A percentile compares a stretch with the other conserved stretches of the same genome.
These are phyloP conservation scores for Chiloscyllium plagiosum DNA, from an alignment of 2,113 vertebrate species.

Conservation along the genomic window DNA sequence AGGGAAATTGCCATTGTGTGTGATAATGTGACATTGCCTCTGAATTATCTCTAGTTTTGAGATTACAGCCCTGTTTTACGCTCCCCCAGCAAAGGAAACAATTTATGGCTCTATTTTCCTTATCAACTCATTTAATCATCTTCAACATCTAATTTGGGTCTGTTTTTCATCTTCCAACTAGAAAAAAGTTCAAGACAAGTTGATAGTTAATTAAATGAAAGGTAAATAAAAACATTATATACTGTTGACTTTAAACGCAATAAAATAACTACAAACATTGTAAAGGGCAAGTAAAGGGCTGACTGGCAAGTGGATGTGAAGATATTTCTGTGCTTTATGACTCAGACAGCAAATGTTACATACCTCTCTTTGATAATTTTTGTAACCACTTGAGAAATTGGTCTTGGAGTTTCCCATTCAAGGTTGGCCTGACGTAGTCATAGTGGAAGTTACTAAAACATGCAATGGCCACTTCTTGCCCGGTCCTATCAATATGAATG, in stretches of 20 bases:
- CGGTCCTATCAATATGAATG: not conserved
- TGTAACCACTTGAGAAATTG: not conserved
- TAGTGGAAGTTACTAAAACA: not conserved
- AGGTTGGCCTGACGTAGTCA: not conserved
- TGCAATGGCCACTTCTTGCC: not conserved
- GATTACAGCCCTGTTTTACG: no score
- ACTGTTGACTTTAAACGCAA: not conserved
- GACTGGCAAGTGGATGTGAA: slow-evolving; percentile 6
- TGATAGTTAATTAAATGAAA: not conserved
- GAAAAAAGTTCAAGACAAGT: not conserved
- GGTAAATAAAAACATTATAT: not conserved
- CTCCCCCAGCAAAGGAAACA: not conserved
- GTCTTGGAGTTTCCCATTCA: slow-evolving; percentile 8
- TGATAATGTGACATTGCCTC: not conserved
- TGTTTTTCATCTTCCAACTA: not conserved
- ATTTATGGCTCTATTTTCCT: not conserved
- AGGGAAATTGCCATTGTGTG: not conserved
- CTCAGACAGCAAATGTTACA: not conserved
- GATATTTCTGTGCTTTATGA: not conserved
- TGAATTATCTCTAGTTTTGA: not conserved
- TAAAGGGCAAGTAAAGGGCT: not conserved
- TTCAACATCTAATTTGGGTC: not conserved
- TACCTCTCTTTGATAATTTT: not conserved
- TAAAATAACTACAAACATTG: not conserved
- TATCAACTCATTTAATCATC: not conserved